Evolutionary conservation across 2,888 invertebrate species (phyloP), one percentile per base, ranked within the genome.

Genomic region (Apomyelois bistriatella): DNA sequence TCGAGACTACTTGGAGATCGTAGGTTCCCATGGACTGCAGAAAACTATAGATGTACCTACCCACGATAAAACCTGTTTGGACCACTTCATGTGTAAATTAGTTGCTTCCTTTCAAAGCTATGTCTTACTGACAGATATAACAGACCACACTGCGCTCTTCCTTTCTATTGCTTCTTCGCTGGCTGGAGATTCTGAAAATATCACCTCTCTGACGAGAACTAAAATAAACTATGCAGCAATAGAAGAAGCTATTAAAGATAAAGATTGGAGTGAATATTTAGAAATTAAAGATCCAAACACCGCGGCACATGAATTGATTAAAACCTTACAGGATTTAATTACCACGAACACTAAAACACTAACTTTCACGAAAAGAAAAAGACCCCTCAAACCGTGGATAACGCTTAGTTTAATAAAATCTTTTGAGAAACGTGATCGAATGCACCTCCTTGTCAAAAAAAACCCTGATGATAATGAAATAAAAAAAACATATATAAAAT

Each of bases 21-120:
- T 51, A 1, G 51, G 51, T 8, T 51, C 51, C 2, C 51, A 51
- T 42, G 51, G 51, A 15, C n/a, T 51, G 1, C 42, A 42, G 12
- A 22, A 12, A 7, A 9, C 51, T 17, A 16, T 51, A 9, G 12
- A 42, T 17, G n/a, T 28, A 4, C 35, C 51, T 9, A 51, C 51
- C 4, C 51, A 51, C n/a, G 51, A 42, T 17, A 12, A 7, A 12
- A 51, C 51, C 1, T 51, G 51, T 43, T n/a, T 51, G 10, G 42
- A 51, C 42, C 51, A 51, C 16, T 16, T 41, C 13, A 42, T 51
- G 51, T 42, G 32, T 35, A 51, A 42, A 37, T 12, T 37, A 6
- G 12, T 12, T 12, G 12, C 3, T 37, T 12, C 37, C 2, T 37
- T 37, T 37, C 37, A 37, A 12, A 37, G 37, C 37, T 37, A 37